Evolutionary conservation across 1,140 invertebrate genomes (phyloP).

Genomic region (Matsumurasca onukii): DNA sequence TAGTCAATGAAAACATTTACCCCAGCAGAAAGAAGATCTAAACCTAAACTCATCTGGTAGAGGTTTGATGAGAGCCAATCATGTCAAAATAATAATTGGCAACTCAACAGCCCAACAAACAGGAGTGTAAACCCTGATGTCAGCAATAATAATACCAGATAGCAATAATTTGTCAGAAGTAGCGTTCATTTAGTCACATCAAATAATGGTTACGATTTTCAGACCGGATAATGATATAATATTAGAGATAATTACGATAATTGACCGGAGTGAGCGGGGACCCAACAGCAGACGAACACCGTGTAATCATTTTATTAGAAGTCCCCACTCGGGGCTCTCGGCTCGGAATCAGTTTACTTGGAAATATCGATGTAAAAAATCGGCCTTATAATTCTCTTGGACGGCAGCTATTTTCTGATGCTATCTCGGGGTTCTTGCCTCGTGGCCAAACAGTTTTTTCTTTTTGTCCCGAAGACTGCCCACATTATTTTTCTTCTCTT

Average conservation of each 20-base stretch:
- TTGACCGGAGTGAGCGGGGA: not conserved
- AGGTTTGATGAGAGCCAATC: not conserved
- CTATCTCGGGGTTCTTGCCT: conserved; percentile 8
- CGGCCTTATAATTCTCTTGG: conserved; percentile 18
- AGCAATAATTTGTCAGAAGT: conserved; percentile 18
- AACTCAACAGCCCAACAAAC: not conserved
- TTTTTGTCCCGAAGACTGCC: not conserved
- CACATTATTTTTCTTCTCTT: conserved; percentile 2
- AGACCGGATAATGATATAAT: conserved; percentile 4
- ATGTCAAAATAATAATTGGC: conserved; percentile 2
- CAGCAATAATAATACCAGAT: conserved; percentile 8
- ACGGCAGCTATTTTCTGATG: conserved; percentile 21
- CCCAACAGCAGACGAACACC: not conserved
- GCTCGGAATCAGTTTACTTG: conserved; percentile 1
- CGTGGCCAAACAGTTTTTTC: conserved; percentile 22
- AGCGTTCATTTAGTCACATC: conserved; percentile 15
- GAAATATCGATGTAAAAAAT: conserved; percentile 25
- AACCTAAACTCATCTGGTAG: too few relatives aligned
- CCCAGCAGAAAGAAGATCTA: too few relatives aligned
- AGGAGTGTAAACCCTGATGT: not conserved
- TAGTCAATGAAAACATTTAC: too few relatives aligned
- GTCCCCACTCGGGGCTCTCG: not conserved
- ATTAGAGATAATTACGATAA: conserved; percentile 25
- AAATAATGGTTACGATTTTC: conserved; percentile 24
- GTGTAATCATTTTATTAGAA: conserved; percentile 22